Evolutionary conservation across 1,140 invertebrate genomes (phyloP).

Genomic region (Pygmarrhopalites habei): DNA sequence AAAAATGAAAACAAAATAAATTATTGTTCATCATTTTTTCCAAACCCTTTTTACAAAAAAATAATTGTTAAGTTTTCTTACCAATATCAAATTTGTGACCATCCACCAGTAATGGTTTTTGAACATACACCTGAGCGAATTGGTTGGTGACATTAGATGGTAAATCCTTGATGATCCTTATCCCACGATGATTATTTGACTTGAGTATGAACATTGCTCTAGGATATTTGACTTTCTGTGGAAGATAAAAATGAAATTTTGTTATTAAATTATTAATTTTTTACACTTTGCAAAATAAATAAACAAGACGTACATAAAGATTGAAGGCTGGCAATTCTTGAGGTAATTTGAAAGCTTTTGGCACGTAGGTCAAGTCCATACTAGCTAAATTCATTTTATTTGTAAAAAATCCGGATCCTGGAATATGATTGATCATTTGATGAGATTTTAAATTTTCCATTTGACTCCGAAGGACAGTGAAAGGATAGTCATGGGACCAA

Average conservation of each 20-base stretch:
- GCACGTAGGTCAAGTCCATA: slow-evolving; percentile 65
- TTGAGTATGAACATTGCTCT: slow-evolving; percentile 81
- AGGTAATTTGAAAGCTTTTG: slow-evolving; percentile 80
- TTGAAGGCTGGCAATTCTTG: slow-evolving; percentile 59
- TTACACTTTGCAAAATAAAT: background rate
- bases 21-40: too few relatives aligned
- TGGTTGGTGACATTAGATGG: background rate
- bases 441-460: slow-evolving; percentile 58
- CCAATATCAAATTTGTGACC: slow-evolving; percentile 94
- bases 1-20: too few relatives aligned
- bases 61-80: too few relatives aligned
- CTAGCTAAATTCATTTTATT: slow-evolving; percentile 89
- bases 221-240: slow-evolving; percentile 55
- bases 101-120: slow-evolving; percentile 59
- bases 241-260: background rate
- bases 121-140: slow-evolving; percentile 65
- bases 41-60: too few relatives aligned
- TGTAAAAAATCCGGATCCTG: slow-evolving; percentile 87
- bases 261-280: background rate
- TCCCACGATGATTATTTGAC: slow-evolving; percentile 82
- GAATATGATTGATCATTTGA: slow-evolving; percentile 88
- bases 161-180: slow-evolving; percentile 54
- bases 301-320: slow-evolving; percentile 53
- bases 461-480: slow-evolving; percentile 54
- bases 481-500: slow-evolving; percentile 93